Conservation (phyloP, 2,113 vertebrate species). For the Coturnix japonica region DNA sequence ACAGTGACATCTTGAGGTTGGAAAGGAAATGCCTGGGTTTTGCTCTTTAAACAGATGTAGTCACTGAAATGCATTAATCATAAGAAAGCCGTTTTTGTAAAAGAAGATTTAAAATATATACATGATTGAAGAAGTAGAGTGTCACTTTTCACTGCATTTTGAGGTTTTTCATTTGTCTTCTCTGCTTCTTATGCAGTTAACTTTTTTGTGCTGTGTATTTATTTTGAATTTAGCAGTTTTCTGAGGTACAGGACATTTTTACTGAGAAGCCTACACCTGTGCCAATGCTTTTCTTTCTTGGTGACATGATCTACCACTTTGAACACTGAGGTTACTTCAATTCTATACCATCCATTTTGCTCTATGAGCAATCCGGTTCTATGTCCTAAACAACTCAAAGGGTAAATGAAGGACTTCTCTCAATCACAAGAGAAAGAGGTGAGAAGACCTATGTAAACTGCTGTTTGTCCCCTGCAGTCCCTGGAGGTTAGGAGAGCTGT, state of each 20-base stretch:
- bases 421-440: background rate
- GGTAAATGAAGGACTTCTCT: background rate
- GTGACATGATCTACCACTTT: background rate
- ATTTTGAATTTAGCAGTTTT: background rate
- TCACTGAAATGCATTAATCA: background rate
- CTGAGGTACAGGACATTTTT: background rate
- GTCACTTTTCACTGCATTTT: background rate
- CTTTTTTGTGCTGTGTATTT: background rate
- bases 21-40: background rate
- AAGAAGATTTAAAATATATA: background rate
- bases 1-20: conserved; percentile 45
- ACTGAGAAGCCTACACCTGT: background rate
- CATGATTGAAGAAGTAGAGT: background rate
- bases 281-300: background rate
- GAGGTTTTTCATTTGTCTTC: background rate
- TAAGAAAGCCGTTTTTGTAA: background rate
- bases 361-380: background rate
- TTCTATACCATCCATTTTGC: background rate
- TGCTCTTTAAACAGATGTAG: background rate
- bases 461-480: background rate
- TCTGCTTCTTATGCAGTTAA: background rate
- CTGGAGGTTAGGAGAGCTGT: background rate
- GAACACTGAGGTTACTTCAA: background rate
- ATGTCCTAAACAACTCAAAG: background rate
- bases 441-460: background rate